phyloP scores from a whole-genome alignment of 2,113 vertebrate species.

The Hippocampus barbouri region DNA sequence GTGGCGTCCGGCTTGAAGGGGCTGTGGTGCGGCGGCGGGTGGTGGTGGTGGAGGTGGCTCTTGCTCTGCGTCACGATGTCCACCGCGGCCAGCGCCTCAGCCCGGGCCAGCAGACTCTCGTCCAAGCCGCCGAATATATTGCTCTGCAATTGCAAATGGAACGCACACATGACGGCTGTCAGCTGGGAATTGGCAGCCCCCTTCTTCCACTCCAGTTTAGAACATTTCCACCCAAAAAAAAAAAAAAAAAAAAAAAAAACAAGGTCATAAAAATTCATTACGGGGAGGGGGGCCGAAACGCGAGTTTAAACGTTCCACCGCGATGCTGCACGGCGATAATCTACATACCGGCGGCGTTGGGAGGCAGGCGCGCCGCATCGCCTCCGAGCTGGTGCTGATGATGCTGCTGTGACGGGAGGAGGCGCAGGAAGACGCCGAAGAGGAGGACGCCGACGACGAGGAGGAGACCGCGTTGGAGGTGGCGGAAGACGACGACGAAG shows the following conservation, averaged over 20 bases:
- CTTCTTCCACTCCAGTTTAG: conserved; percentile 73
- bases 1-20: conserved; percentile 99
- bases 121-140: conserved; percentile 99
- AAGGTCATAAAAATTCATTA: conserved; percentile 94
- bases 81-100: conserved; percentile 99
- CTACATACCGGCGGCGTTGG: conserved; percentile 96
- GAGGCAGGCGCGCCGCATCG: conserved; percentile 92
- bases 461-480: conserved; percentile 37
- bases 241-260: conserved; percentile 73
- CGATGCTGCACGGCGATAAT: conserved; percentile 78
- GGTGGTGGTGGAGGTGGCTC: conserved; percentile 93
- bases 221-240: conserved; percentile 73
- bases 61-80: conserved; percentile 98
- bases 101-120: conserved; percentile 99
- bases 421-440: conserved; percentile 76
- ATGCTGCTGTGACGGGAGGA: conserved; percentile 76
- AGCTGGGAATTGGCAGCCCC: conserved; percentile 83
- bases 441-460: conserved; percentile 78
- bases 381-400: conserved; percentile 81
- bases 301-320: conserved; percentile 58
- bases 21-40: conserved; percentile 95
- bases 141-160: conserved; percentile 99
- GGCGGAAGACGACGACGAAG: conserved; percentile 80
- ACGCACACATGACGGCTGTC: conserved; percentile 93
- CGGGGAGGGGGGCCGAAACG: neutral